Base-by-base conservation (phyloP, 1,140 invertebrate species). In the Brachionus angularis region DNA sequence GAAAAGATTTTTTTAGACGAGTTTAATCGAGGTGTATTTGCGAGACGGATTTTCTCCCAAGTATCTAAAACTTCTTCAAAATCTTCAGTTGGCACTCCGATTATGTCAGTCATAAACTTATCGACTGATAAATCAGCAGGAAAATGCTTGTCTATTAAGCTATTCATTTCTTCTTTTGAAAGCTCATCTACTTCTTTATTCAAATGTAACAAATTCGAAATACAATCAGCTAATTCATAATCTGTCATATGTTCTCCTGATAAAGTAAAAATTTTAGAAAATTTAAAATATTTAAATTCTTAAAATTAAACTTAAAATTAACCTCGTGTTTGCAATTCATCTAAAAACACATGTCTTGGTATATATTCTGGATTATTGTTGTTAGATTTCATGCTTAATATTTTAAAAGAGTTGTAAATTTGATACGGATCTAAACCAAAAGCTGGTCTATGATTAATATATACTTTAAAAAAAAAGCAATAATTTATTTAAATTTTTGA, bases 361-460 rank as follows among this genome's bases (percentile, higher is more conserved):
- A 49, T 62, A 62, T 12, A 72, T 72, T 27, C 75, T 3, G 16
- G 8, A 29, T 50, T 2, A 29, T 12, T 75, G 12, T 74, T 36
- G 12, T 74, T 49, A n/a, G 72, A 69, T 7, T 75, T 64, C n/a
- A 76, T 72, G 25, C 77, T 78, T 23, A 81, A 73, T 5, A 75
- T 75, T 18, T 79, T 74, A 74, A 81, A 82, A 2, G 79, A 76
- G 73, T 75, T 75, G 8, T 75, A 31, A 23, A 82, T 72, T 71
- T 78, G 77, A 47, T 79, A 76, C 14, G 76, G 76, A 31, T 77
- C 76, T 29, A 81, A 70, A 23, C 79, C 79, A 76, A 81, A 80
- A 14, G 85, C 84, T 8, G 87, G 87, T 62, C 86, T 82, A 77
- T 89, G 87, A 77, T 89, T 89, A 21, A 88, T 79, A 73, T 87